These are phyloP conservation scores for Saguinus imperator DNA, from an alignment of 2,113 vertebrate species.

Conservation along the genomic window DNA sequence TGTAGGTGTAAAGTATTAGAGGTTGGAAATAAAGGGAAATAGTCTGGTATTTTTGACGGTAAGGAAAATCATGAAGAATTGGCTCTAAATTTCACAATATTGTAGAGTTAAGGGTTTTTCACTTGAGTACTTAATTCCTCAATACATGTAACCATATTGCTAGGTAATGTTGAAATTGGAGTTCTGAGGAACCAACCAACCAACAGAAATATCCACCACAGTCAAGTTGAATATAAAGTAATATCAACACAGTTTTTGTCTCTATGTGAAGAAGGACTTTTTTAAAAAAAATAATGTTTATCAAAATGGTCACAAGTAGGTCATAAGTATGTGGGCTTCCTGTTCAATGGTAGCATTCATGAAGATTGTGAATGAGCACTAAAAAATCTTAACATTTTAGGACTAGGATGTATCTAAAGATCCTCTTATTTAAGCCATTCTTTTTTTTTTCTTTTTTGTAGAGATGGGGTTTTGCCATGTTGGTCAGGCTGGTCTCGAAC, in stretches of 20 bases:
- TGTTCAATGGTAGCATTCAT: neutral
- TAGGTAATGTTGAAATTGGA: neutral
- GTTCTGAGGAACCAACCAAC: neutral
- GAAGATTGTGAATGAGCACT: neutral
- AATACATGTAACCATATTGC: neutral
- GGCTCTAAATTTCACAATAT: neutral
- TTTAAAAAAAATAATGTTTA: neutral
- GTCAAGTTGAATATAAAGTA: no score
- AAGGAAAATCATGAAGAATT: neutral
- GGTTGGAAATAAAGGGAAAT: neutral
- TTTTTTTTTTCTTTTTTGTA: neutral
- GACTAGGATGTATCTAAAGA: neutral
- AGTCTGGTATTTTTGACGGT: neutral
- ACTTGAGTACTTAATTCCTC: neutral
- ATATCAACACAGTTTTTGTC: neutral
- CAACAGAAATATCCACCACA: neutral
- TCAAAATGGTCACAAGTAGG: neutral
- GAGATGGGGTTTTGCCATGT: no score
- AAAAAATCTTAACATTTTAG: neutral
- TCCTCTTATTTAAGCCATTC: neutral
- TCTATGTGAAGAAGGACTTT: neutral
- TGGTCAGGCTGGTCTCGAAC: no score
- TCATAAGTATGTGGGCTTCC: neutral
- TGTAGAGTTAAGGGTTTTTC: neutral
- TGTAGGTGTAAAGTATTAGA: neutral